Evolutionary conservation across 2,888 invertebrate species (phyloP), one percentile per base, ranked within the genome.

Genomic region (Steinernema hermaphroditum): DNA sequence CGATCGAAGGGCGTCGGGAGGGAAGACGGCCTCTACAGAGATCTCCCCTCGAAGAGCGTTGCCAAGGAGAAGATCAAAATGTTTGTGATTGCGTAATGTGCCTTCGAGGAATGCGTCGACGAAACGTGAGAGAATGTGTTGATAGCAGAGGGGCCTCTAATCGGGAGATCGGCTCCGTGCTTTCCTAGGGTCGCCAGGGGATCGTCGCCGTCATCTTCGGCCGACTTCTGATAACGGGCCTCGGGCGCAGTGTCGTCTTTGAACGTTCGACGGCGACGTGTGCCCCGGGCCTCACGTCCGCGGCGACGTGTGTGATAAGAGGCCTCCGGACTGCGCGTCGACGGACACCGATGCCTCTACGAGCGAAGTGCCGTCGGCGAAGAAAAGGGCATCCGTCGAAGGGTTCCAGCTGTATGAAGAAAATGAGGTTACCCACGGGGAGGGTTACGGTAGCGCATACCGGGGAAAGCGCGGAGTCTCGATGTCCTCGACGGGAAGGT

Each of bases 211-310:
- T 22, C 14, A 22, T 32, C n/a, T 6, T 32, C 32, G 9, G 29
- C 32, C 1, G 62, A 24, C 12, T 32, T 29, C 34, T 32, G 62
- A 62, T 62, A 62, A 62, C 29, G 34, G 12, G 8, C 50, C 2
- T 22, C 62, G 62, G 62, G 24, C 16, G 29, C 34, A 8, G 32
- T 29, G 16, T 62, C 62, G 62, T 62, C 62, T 62, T 62, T 62
- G 62, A 62, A 62, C 62, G 22, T 62, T 62, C 62, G 62, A 62
- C 62, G 62, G 22, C 16, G 62, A 62, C 62, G 62, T 62, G 62
- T 14, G 62, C 46, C n/a, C 14, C 62, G 62, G 32, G 32, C 22
- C 62, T 22, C 62, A 62, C 62, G 62, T 62, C 8, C 12, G 27
- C 27, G 16, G 12, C 27, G 62, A 62, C 62, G 62, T 62, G 62